Conservation (phyloP, 1,140 invertebrate genomes). For the Cataglyphis hispanica region DNA sequence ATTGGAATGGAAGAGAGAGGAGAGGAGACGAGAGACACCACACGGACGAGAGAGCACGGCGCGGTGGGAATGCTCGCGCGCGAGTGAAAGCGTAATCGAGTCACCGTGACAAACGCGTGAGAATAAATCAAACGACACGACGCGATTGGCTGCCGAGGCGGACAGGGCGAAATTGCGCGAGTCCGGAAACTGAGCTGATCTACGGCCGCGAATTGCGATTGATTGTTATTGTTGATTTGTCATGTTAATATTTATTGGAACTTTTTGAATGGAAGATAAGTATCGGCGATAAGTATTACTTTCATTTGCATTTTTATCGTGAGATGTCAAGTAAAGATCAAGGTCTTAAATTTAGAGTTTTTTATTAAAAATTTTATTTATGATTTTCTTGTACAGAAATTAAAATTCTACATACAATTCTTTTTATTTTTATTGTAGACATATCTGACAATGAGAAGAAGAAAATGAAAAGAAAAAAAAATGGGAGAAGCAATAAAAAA, state of each 20-base stretch:
- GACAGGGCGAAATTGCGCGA: conserved; percentile 7
- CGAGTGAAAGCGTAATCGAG: conserved; percentile 37
- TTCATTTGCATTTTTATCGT: neutral
- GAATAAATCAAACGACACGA: conserved; percentile 55
- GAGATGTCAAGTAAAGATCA: neutral
- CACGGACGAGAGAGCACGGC: neutral
- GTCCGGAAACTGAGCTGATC: neutral
- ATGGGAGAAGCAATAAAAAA: neutral
- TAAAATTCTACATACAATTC: neutral
- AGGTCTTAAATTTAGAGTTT: neutral
- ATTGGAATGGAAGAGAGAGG: neutral
- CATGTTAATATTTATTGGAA: neutral
- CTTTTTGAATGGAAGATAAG: neutral
- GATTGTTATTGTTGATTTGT: neutral
- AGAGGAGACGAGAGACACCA: neutral
- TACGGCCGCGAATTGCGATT: neutral
- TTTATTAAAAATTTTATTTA: neutral
- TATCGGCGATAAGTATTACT: neutral
- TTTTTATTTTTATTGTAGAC: neutral
- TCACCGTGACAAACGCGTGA: conserved; percentile 59
- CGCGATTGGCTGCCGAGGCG: conserved; percentile 28
- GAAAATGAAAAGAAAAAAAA: neutral
- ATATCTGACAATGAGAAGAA: neutral
- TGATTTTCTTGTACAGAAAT: neutral
- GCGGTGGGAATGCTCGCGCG: conserved; percentile 44